These are phyloP conservation scores for Aphelenchoides besseyi DNA, from an alignment of 1,140 invertebrate species.

Conservation along the genomic window DNA sequence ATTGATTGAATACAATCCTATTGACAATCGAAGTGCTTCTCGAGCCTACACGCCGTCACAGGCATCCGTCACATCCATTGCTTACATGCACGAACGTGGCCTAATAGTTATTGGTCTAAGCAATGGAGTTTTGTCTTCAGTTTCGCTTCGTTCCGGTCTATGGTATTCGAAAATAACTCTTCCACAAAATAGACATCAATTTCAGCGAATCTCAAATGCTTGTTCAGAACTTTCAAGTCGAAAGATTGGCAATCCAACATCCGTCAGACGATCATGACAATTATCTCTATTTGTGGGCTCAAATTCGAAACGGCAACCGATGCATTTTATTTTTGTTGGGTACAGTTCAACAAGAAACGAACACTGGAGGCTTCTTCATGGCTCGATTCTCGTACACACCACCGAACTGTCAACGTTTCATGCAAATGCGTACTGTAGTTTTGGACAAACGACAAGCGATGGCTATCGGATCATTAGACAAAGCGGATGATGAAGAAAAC, in stretches of 20 bases:
- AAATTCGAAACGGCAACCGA: background rate
- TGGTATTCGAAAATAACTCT: background rate
- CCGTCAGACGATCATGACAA: slow-evolving; percentile 16
- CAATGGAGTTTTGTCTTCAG: slow-evolving; percentile 9
- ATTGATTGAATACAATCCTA: slow-evolving; percentile 2
- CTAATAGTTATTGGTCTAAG: slow-evolving; percentile 2
- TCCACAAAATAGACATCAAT: background rate
- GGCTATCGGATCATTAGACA: background rate
- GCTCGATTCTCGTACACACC: slow-evolving; percentile 2
- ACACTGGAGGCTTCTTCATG: background rate
- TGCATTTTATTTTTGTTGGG: background rate
- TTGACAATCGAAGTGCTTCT: background rate
- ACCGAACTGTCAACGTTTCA: background rate
- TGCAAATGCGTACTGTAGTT: slow-evolving; percentile 5
- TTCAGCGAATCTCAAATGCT: slow-evolving; percentile 11
- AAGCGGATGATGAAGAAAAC: slow-evolving; percentile 13
- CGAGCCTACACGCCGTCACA: no score
- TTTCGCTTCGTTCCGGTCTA: background rate
- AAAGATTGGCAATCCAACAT: background rate
- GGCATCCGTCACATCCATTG: background rate
- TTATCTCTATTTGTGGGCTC: slow-evolving; percentile 19
- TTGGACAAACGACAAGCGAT: background rate
- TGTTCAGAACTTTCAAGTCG: background rate
- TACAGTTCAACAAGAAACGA: background rate
- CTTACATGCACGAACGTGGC: slow-evolving; percentile 3